Evolutionary conservation across 2,888 invertebrate genomes (phyloP), one percentile per base, ranked within the genome.

Genomic region (Orthosia gothica): DNA sequence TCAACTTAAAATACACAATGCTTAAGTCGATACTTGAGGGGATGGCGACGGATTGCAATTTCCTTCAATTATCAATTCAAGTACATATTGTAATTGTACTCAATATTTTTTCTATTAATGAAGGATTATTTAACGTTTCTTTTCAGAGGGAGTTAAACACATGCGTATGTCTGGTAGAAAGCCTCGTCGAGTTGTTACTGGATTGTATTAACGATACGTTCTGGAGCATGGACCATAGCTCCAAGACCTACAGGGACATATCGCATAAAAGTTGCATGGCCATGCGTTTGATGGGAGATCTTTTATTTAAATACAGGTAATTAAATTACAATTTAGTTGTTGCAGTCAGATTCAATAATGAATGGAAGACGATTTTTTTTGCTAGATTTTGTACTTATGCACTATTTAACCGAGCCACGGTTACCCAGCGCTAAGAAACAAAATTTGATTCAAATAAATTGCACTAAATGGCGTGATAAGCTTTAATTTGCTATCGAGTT

Each of bases 271-370:
- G 97, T 61, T 97, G 97, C 82, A 96, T 97, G 92, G 91, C 95
- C 13, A 96, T 98, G 91, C 93, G 97, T n/a, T 92, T 97, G 81
- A 90, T 97, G 77, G 97, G 97, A 18, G 97, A 97, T 75, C 91
- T 97, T 57, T 86, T 97, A 55, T 94, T 94, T 76, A 97, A 97
- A 90, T 97, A 96, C 86, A 96, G 97, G 97, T 97, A 84, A 65
- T 45, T n/a, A n/a, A 3, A 47, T 7, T 45, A n/a, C 18, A 32
- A 3, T 3, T 49, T 40, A 54, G 20, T 47, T 15, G 15, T 65
- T 66, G 0, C 23, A 23, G 5, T 32, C 40, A 40, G 40, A 40
- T 40, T 40, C 9, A 40, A 40, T 40, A 40, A 40, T 40, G 9
- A 32, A 32, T 32, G 32, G 7, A 32, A 32, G 32, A 32, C 32